These are phyloP conservation scores for Eulemur mongoz DNA, from an alignment of 2,797 vertebrate genomes.

Conservation along the genomic window DNA sequence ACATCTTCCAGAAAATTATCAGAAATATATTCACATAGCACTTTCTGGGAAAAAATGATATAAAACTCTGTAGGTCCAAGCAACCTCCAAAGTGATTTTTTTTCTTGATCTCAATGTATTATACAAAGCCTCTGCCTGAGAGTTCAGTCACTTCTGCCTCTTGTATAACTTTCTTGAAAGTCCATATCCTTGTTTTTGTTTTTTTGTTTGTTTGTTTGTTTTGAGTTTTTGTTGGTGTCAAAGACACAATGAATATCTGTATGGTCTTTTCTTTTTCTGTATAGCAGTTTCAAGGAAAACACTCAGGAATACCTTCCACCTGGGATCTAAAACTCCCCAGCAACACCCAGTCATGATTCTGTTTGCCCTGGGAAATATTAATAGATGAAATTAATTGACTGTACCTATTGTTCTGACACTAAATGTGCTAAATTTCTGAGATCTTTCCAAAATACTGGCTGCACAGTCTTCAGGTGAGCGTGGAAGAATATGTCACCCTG, in stretches of 20 bases:
- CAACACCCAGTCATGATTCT: background rate
- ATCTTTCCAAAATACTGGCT: background rate
- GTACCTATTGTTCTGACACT: background rate
- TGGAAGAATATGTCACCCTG: background rate
- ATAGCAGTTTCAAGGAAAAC: background rate
- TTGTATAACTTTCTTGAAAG: background rate
- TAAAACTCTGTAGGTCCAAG: background rate
- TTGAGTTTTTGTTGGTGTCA: background rate
- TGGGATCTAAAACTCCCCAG: background rate
- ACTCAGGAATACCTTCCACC: background rate
- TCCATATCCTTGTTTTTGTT: background rate
- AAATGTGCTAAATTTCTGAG: background rate
- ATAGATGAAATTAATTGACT: background rate
- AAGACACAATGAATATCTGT: background rate
- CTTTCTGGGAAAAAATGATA: background rate
- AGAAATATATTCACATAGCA: background rate
- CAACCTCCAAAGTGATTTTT: background rate
- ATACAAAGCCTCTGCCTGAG: background rate
- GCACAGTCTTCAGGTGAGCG: background rate
- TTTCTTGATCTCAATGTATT: background rate
- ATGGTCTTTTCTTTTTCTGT: background rate
- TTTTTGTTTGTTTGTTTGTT: background rate
- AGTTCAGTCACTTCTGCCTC: background rate
- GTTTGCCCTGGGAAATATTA: background rate
- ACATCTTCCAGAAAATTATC: background rate